Conservation (phyloP, 2,113 vertebrate genomes). For the Uropsilus gracilis region DNA sequence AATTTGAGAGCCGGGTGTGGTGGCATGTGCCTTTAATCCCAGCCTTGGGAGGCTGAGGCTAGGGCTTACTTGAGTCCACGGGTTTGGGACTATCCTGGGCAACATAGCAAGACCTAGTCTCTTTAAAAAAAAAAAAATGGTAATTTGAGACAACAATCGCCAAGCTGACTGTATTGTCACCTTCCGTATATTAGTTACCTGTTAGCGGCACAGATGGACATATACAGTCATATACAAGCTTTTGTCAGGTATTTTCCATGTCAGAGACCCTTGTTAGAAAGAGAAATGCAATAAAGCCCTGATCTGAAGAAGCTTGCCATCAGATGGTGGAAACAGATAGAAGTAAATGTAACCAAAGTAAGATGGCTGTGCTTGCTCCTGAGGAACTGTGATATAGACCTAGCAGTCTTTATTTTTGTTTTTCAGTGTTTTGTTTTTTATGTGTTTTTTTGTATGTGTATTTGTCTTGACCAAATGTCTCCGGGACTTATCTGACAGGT, state of each 20-base stretch:
- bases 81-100: too few relatives aligned
- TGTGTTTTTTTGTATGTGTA: not conserved
- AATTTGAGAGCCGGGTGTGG: too few relatives aligned
- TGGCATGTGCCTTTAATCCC: too few relatives aligned
- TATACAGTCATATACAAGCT: not conserved
- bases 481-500: not conserved
- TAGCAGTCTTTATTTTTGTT: constrained; percentile 7
- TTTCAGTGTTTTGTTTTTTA: not conserved
- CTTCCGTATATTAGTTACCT: not conserved
- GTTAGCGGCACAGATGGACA: not conserved
- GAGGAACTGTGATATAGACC: not conserved
- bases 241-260: not conserved
- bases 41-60: too few relatives aligned
- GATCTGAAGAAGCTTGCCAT: not conserved
- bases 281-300: not conserved
- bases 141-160: not conserved
- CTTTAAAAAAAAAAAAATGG: too few relatives aligned
- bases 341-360: not conserved
- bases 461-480: constrained; percentile 16
- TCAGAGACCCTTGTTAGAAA: not conserved
- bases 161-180: not conserved
- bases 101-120: too few relatives aligned
- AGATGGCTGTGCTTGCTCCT: not conserved
- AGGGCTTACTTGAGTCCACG: too few relatives aligned
- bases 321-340: not conserved